Conservation (phyloP, 1,140 invertebrate genomes). For the Polyergus mexicanus region DNA sequence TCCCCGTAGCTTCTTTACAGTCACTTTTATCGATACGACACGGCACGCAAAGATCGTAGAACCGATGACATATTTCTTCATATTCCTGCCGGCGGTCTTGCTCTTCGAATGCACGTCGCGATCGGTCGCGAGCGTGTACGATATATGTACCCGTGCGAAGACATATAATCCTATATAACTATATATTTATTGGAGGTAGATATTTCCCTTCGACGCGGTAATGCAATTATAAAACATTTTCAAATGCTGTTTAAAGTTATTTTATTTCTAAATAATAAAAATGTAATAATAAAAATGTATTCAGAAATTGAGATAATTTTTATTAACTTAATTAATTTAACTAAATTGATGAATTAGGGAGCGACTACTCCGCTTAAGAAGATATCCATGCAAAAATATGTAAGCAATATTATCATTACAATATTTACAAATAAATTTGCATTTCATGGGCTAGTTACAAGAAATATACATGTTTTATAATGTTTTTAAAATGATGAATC, state of each 20-base stretch:
- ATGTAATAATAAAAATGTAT: no score
- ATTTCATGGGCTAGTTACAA: not conserved
- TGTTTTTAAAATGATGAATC: not conserved
- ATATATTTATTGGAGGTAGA: conserved; percentile 3
- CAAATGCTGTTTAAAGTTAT: no score
- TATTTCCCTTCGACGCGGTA: no score
- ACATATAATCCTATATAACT: not conserved
- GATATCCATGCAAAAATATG: not conserved
- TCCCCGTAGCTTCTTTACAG: conserved; percentile 11
- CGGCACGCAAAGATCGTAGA: conserved; percentile 30
- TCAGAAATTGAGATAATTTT: no score
- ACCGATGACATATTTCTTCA: not conserved
- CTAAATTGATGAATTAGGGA: no score
- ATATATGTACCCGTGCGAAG: not conserved
- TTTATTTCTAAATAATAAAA: no score
- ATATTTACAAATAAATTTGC: not conserved
- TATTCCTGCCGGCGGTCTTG: no score
- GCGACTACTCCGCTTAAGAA: not conserved
- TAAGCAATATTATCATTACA: not conserved
- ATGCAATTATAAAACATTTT: no score
- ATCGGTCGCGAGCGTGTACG: not conserved
- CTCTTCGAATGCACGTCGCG: not conserved
- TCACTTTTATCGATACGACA: not conserved
- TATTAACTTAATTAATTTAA: no score
- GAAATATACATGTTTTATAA: not conserved